A percentile compares a stretch with the other conserved stretches of the same genome.
Evolutionary conservation across 2,888 invertebrate species (phyloP).

Genomic region (Amphipyra tragopoginis): DNA sequence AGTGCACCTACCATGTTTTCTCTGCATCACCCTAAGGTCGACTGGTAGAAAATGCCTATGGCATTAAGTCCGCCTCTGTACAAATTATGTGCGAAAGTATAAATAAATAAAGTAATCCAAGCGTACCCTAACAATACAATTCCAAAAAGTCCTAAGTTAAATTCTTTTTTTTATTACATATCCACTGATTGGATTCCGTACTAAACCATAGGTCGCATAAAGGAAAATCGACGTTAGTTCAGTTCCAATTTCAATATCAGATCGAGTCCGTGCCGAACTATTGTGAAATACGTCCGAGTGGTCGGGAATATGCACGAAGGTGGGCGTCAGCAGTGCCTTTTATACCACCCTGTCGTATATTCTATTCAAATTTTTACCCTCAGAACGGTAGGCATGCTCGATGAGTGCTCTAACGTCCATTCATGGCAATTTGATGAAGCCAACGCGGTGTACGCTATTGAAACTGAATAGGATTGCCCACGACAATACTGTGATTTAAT

Average conservation of each 20-base stretch:
- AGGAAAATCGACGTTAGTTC: slow-evolving; percentile 72
- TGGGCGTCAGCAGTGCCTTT: slow-evolving; percentile 63
- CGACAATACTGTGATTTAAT: slow-evolving; percentile 86
- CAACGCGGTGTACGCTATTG: slow-evolving; percentile 80
- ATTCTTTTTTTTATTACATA: slow-evolving; percentile 40
- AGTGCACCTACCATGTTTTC: too few species aligned
- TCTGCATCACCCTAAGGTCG: too few species aligned
- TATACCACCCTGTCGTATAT: slow-evolving; percentile 73
- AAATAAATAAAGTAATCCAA: not conserved
- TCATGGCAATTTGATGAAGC: slow-evolving; percentile 89
- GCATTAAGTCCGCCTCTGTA: too few species aligned
- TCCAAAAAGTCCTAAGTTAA: slow-evolving; percentile 8
- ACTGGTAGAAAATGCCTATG: too few species aligned
- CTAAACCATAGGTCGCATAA: slow-evolving; percentile 59
- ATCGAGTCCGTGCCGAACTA: slow-evolving; percentile 78
- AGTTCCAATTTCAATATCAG: slow-evolving; percentile 86
- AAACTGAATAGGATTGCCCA: slow-evolving; percentile 82
- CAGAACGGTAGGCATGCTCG: slow-evolving; percentile 76
- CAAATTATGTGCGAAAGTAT: too few species aligned
- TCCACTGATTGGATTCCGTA: slow-evolving; percentile 56
- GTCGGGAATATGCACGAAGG: slow-evolving; percentile 79
- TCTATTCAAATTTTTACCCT: slow-evolving; percentile 89
- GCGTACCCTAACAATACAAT: slow-evolving; percentile 19
- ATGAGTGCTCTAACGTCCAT: slow-evolving; percentile 86
- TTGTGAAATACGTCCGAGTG: slow-evolving; percentile 82